These are phyloP conservation scores for Amphipoea lucens DNA, from an alignment of 2,888 invertebrate species.

Conservation along the genomic window DNA sequence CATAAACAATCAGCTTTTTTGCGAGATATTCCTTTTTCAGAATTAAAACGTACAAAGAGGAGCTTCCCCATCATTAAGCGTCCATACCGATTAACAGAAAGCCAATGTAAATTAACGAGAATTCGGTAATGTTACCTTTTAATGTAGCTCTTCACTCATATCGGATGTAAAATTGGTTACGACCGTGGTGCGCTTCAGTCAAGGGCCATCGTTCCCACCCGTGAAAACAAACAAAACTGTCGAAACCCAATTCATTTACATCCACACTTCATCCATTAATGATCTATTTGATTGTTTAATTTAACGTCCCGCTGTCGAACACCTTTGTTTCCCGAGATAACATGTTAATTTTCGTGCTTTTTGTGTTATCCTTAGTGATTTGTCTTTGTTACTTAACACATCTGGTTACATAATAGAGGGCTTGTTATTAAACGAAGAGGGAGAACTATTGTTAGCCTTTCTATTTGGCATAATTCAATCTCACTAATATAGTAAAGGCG, in stretches of 20 bases:
- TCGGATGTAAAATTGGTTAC: constrained; percentile 69
- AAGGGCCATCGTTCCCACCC: constrained; percentile 65
- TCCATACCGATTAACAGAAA: constrained; percentile 53
- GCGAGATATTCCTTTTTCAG: constrained; percentile 10
- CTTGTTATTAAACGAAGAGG: not conserved
- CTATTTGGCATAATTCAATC: not conserved
- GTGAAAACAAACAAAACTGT: constrained; percentile 75
- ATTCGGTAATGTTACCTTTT: constrained; percentile 59
- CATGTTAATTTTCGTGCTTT: constrained; percentile 21
- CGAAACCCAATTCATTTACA: constrained; percentile 79
- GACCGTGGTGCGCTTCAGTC: constrained; percentile 58
- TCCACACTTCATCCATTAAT: constrained; percentile 74
- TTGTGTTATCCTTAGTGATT: not conserved
- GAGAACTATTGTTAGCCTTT: not conserved
- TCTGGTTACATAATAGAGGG: not conserved
- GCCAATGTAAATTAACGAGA: constrained; percentile 61
- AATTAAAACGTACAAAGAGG: not conserved
- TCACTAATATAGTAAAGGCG: too few species aligned
- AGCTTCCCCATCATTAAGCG: constrained; percentile 34
- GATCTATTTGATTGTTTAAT: constrained; percentile 71
- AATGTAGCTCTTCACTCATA: constrained; percentile 60
- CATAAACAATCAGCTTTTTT: constrained; percentile 26
- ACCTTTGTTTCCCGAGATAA: constrained; percentile 30
- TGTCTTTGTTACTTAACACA: constrained; percentile 6
- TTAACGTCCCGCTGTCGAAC: constrained; percentile 54